These are phyloP conservation scores for Delphinapterus leucas DNA, from an alignment of 2,113 vertebrate genomes.

Conservation along the genomic window DNA sequence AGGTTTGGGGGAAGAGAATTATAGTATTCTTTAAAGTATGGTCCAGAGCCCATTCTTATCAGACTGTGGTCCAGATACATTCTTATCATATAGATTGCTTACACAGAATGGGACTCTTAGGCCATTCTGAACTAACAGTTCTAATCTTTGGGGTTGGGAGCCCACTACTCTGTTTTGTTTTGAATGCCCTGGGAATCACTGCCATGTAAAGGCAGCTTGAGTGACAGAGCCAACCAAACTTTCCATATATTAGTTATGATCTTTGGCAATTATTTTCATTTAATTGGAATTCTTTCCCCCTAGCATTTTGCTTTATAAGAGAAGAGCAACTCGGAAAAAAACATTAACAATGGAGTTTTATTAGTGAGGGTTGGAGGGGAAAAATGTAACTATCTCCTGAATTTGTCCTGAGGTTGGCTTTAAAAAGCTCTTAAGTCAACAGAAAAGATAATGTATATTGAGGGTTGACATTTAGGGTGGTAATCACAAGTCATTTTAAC, in stretches of 20 bases:
- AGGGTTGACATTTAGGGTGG: background rate
- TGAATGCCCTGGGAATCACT: background rate
- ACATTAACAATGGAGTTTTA: background rate
- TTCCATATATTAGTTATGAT: background rate
- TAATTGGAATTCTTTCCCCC: background rate
- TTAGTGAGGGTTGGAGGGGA: background rate
- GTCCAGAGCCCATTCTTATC: background rate
- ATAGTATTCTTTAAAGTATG: background rate
- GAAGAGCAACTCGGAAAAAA: background rate
- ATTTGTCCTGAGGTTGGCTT: background rate
- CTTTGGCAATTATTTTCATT: background rate
- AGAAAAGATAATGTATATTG: background rate
- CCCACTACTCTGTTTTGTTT: background rate
- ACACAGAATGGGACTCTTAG: background rate
- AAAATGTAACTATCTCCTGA: background rate
- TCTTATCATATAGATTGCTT: background rate
- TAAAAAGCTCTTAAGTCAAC: background rate
- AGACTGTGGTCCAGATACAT: background rate
- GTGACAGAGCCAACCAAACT: background rate
- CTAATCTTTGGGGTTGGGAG: background rate
- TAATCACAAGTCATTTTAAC: background rate
- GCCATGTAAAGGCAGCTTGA: background rate
- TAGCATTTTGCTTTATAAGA: slow-evolving; percentile 1
- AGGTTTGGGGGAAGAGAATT: background rate
- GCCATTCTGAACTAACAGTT: background rate